Conservation (phyloP, 2,888 invertebrate species). For the Papilio gigon region DNA sequence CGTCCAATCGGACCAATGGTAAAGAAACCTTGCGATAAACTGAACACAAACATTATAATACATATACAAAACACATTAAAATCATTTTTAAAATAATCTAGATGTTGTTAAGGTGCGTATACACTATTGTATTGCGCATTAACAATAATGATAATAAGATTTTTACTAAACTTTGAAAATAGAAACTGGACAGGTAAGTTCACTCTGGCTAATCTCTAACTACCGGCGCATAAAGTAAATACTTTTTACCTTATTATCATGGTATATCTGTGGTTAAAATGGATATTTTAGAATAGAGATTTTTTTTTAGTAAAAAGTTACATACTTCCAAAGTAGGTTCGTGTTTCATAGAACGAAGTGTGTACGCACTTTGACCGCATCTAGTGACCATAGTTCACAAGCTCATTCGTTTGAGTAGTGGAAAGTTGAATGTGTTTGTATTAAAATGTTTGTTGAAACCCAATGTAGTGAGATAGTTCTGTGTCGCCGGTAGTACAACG, state of each 20-base stretch:
- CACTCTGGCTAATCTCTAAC: too few species aligned
- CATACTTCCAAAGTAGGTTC: too few species aligned
- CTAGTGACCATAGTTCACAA: not conserved
- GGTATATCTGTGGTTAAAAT: too few species aligned
- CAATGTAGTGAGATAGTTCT: slow-evolving; percentile 33
- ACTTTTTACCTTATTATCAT: too few species aligned
- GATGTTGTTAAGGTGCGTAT: not conserved
- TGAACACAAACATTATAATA: not conserved
- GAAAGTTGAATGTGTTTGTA: not conserved
- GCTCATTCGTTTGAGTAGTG: not conserved
- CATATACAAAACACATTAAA: not conserved
- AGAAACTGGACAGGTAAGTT: too few species aligned
- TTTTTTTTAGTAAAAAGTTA: too few species aligned
- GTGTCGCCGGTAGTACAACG: slow-evolving; percentile 36
- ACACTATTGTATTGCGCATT: not conserved
- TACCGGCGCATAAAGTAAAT: too few species aligned
- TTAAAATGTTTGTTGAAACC: slow-evolving; percentile 26
- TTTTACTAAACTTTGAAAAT: too few species aligned
- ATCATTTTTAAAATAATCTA: too few species aligned
- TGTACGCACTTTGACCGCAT: not conserved
- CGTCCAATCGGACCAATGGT: slow-evolving; percentile 18
- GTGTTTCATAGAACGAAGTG: not conserved
- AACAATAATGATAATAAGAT: too few species aligned
- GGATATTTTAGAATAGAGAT: too few species aligned
- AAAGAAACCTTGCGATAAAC: not conserved